phyloP scores from a whole-genome alignment of 2,888 invertebrate genomes.

The Aspidiotus destructor region DNA sequence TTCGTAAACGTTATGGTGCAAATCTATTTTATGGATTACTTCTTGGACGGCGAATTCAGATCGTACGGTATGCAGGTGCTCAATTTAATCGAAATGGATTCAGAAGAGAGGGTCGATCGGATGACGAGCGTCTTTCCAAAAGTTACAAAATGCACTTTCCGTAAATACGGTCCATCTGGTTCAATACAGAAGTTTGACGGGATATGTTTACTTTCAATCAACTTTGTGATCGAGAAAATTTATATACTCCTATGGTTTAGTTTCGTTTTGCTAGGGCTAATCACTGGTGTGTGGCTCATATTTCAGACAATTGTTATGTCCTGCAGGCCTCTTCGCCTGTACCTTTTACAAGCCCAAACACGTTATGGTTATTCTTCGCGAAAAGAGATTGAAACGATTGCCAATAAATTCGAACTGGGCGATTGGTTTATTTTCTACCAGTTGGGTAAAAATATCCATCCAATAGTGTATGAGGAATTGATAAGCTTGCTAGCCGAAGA shows the following conservation, averaged over 20 bases:
- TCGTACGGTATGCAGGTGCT: conserved; percentile 57
- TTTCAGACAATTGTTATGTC: conserved; percentile 66
- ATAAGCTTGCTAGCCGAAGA: conserved; percentile 51
- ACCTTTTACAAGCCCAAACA: conserved; percentile 70
- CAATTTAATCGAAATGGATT: conserved; percentile 64
- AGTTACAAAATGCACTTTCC: conserved; percentile 80
- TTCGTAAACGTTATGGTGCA: conserved; percentile 65
- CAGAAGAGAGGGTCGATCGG: conserved; percentile 70
- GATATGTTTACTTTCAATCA: conserved; percentile 79
- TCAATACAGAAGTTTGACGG: conserved; percentile 76
- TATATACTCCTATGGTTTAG: conserved; percentile 80
- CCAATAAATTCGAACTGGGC: conserved; percentile 72
- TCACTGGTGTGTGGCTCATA: conserved; percentile 65
- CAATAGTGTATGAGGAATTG: conserved; percentile 76
- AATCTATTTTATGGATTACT: conserved; percentile 58
- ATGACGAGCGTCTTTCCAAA: conserved; percentile 79
- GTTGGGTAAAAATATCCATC: conserved; percentile 85
- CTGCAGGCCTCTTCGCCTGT: conserved; percentile 64
- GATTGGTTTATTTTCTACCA: conserved; percentile 89
- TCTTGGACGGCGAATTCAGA: conserved; percentile 65
- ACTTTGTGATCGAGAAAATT: conserved; percentile 85
- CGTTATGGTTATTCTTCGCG: conserved; percentile 62
- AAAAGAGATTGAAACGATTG: conserved; percentile 67
- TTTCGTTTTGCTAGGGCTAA: conserved; percentile 56
- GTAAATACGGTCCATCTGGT: conserved; percentile 78